phyloP scores from a whole-genome alignment of 2,888 invertebrate genomes.

The Brachycybe producta region DNA sequence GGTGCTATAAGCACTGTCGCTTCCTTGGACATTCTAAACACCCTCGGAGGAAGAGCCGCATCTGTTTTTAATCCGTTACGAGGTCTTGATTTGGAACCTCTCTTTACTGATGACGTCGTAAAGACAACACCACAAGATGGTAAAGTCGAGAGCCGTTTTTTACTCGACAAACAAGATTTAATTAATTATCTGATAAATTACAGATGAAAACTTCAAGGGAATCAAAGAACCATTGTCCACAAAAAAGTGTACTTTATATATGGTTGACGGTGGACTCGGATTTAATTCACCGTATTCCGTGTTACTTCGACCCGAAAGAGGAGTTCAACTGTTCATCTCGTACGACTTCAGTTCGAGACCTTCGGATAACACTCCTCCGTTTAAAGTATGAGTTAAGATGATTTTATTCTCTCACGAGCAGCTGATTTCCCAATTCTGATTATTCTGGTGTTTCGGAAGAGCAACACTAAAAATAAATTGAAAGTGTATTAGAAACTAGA shows the following conservation, averaged over 20 bases:
- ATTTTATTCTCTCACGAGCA: too few relatives aligned
- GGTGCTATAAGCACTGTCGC: too few relatives aligned
- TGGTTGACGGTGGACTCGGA: slow-evolving; percentile 38
- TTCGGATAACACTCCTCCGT: slow-evolving; percentile 32
- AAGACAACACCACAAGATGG: slow-evolving; percentile 23
- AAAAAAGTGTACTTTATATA: slow-evolving; percentile 33
- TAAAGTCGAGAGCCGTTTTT: slow-evolving; percentile 8
- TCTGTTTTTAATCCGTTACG: slow-evolving; percentile 38
- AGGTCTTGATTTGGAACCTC: slow-evolving; percentile 33
- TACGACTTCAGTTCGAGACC: slow-evolving; percentile 37
- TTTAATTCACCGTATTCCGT: slow-evolving; percentile 39
- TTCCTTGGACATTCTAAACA: slow-evolving; percentile 31
- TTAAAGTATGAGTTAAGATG: slow-evolving; percentile 33
- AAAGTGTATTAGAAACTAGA: too few relatives aligned
- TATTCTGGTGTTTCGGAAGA: too few relatives aligned
- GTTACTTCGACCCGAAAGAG: slow-evolving; percentile 35
- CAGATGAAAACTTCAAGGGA: slow-evolving; percentile 33
- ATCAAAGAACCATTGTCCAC: slow-evolving; percentile 34
- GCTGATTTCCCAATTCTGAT: too few relatives aligned
- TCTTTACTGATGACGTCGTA: slow-evolving; percentile 33
- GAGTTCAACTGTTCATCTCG: slow-evolving; percentile 34
- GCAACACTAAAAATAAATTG: too few relatives aligned
- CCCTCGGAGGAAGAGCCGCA: slow-evolving; percentile 35
- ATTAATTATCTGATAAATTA: slow-evolving; percentile 16
- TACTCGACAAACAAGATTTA: too few relatives aligned